Percentiles rank a stretch among this genome's conserved stretches.
phyloP scores from a whole-genome alignment of 1,140 invertebrate genomes.

The Panagrolaimus sp. region DNA sequence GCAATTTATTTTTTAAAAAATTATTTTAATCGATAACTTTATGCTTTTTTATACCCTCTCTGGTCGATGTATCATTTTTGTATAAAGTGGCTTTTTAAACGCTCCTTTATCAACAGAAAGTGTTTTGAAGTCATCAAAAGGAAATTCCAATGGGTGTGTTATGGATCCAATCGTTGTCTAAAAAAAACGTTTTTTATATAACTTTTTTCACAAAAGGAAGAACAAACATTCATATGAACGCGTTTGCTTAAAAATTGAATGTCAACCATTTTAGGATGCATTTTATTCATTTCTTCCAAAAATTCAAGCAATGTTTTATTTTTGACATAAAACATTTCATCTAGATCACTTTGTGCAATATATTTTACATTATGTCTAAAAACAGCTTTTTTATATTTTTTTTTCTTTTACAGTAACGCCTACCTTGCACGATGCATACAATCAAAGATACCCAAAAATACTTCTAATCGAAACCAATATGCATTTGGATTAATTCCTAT shows the following conservation, averaged over 20 bases:
- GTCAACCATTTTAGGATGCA: constrained; percentile 18
- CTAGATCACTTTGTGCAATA: constrained; percentile 25
- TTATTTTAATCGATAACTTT: background rate
- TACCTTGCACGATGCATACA: constrained; percentile 25
- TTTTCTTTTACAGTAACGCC: background rate
- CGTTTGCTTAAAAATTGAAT: constrained; percentile 24
- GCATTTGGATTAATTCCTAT: constrained; percentile 18
- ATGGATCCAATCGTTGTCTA: background rate
- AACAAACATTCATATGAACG: constrained; percentile 16
- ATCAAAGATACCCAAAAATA: constrained; percentile 24
- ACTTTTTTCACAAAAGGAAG: background rate
- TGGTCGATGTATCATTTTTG: constrained; percentile 4
- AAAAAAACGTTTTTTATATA: background rate
- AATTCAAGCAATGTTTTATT: constrained; percentile 9
- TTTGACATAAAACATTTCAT: constrained; percentile 22
- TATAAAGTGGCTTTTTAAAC: background rate
- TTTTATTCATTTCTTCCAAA: constrained; percentile 15
- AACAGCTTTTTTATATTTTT: background rate
- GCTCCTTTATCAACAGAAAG: background rate
- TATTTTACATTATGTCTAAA: constrained; percentile 13
- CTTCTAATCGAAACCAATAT: constrained; percentile 29
- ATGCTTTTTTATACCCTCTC: background rate
- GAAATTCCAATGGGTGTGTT: background rate
- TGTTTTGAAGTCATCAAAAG: background rate
- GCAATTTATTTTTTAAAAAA: background rate